Conservation (phyloP, 1,140 invertebrate genomes). For the Drosophila santomea region DNA sequence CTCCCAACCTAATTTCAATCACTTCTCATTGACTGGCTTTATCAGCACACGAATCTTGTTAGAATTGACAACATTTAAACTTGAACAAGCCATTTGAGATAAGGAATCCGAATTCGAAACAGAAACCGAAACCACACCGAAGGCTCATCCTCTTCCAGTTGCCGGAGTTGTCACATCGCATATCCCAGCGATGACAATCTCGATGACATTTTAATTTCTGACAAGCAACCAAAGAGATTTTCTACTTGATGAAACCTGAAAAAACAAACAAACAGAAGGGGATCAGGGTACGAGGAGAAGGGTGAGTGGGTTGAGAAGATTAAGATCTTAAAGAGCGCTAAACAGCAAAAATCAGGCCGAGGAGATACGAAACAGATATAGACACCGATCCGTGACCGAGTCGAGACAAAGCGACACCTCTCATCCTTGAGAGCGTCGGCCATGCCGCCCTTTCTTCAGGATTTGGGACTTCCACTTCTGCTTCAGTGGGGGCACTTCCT, state of each 20-base stretch:
- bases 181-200: slow-evolving; percentile 79
- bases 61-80: slow-evolving; percentile 80
- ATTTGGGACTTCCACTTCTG: slow-evolving; percentile 23
- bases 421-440: slow-evolving; percentile 64
- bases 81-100: slow-evolving; percentile 65
- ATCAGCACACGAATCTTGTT: slow-evolving; percentile 77
- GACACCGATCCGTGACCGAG: slow-evolving; percentile 58
- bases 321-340: slow-evolving; percentile 81
- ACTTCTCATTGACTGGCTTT: slow-evolving; percentile 54
- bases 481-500: slow-evolving; percentile 30
- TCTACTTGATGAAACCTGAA: slow-evolving; percentile 71
- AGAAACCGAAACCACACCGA: neutral
- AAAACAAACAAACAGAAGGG: slow-evolving; percentile 60
- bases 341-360: slow-evolving; percentile 60
- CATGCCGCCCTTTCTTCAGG: slow-evolving; percentile 51
- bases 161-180: slow-evolving; percentile 68
- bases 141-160: slow-evolving; percentile 43
- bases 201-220: slow-evolving; percentile 84
- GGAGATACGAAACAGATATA: slow-evolving; percentile 44
- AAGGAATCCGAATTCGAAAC: slow-evolving; percentile 29
- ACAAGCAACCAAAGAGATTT: slow-evolving; percentile 67
- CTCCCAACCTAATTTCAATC: neutral
- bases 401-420: slow-evolving; percentile 75
- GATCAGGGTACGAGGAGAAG: slow-evolving; percentile 2
- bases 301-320: slow-evolving; percentile 57